These are phyloP conservation scores for Myotis yumanensis DNA, from an alignment of 2,113 vertebrate genomes.

Conservation along the genomic window DNA sequence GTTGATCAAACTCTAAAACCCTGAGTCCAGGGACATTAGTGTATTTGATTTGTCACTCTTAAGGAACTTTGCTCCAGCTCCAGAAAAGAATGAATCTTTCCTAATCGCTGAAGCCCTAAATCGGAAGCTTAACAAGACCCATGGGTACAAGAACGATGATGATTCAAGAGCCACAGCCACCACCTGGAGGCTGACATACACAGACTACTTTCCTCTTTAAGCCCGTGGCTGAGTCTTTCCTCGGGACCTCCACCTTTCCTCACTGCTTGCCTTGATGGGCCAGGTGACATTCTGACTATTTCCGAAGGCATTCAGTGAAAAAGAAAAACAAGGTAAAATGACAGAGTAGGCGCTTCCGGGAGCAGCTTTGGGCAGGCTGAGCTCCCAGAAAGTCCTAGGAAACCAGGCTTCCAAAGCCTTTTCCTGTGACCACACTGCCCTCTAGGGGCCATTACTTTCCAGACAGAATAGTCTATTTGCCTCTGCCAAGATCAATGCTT, in stretches of 20 bases:
- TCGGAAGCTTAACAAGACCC: background rate
- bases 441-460: constrained; percentile 50
- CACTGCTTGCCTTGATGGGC: background rate
- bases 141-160: background rate
- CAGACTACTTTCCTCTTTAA: background rate
- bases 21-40: background rate
- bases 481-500: background rate
- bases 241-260: background rate
- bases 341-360: background rate
- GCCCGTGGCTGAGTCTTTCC: background rate
- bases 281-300: constrained; percentile 42
- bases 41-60: background rate
- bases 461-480: background rate
- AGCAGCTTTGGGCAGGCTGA: background rate
- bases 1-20: constrained; percentile 23
- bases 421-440: constrained; percentile 67
- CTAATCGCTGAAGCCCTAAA: background rate
- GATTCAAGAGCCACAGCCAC: background rate
- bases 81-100: background rate
- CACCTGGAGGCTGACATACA: background rate
- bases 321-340: background rate
- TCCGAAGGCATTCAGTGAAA: background rate
- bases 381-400: background rate
- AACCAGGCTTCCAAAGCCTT: background rate
- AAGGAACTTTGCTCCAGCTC: background rate